Percentiles rank a stretch among this genome's conserved stretches.
phyloP scores from a whole-genome alignment of 2,113 vertebrate genomes.

The Bettongia penicillata region DNA sequence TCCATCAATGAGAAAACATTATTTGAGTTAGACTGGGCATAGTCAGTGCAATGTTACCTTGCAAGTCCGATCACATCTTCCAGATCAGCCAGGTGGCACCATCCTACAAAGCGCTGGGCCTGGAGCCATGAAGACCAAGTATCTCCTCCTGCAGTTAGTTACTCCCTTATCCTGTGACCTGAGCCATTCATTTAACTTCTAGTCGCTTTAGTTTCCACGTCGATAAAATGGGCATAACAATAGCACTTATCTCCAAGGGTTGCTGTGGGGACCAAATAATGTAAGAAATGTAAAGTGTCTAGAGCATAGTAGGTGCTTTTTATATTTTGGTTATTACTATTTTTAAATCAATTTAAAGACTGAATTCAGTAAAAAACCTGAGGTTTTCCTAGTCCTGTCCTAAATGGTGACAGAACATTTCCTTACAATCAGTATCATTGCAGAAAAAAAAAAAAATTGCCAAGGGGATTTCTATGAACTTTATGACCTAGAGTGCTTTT shows the following conservation, averaged over 20 bases:
- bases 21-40: not conserved
- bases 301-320: not conserved
- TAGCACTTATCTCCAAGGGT: not conserved
- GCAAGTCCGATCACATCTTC: not conserved
- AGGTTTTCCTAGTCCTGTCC: not conserved
- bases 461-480: not conserved
- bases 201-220: not conserved
- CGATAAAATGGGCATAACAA: not conserved
- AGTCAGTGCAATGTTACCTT: not conserved
- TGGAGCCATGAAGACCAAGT: not conserved
- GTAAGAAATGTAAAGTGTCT: not conserved
- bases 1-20: not conserved
- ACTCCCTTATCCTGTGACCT: not conserved
- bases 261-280: not conserved
- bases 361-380: not conserved
- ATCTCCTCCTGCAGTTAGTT: not conserved
- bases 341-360: not conserved
- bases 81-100: not conserved
- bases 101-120: not conserved
- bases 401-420: not conserved
- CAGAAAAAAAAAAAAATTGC: too few relatives aligned
- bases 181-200: not conserved
- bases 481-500: not conserved
- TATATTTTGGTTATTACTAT: not conserved
- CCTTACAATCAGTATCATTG: not conserved